phyloP scores from a whole-genome alignment of 1,140 invertebrate genomes.

The Drosophila oshimai region DNA sequence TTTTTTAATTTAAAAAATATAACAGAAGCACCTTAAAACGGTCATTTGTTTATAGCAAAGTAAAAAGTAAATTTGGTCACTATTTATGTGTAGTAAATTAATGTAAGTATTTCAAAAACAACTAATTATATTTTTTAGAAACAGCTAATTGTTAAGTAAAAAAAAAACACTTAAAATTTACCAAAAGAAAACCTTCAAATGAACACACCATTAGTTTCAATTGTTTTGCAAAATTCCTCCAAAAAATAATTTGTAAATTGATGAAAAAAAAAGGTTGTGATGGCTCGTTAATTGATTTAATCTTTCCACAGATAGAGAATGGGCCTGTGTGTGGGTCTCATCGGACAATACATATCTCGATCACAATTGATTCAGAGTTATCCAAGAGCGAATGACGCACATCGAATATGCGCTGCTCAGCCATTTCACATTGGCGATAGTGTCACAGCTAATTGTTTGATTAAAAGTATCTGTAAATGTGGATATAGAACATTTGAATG shows the following conservation, averaged over 20 bases:
- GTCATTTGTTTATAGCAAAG: too few relatives aligned
- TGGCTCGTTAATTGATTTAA: slow-evolving; percentile 36
- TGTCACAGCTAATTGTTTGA: slow-evolving; percentile 26
- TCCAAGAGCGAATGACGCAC: slow-evolving; percentile 35
- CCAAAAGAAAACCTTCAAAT: background rate
- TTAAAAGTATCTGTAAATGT: slow-evolving; percentile 19
- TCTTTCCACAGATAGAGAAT: background rate
- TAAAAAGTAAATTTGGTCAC: too few relatives aligned
- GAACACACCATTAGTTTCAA: background rate
- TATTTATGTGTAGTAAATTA: too few relatives aligned
- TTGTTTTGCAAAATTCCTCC: background rate
- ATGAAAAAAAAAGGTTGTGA: slow-evolving; percentile 10
- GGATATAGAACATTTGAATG: background rate
- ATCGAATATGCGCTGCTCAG: background rate
- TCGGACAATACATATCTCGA: slow-evolving; percentile 12
- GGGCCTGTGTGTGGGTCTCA: background rate
- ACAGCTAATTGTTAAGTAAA: too few relatives aligned
- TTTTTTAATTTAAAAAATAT: too few relatives aligned
- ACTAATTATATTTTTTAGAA: too few relatives aligned
- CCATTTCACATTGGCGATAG: slow-evolving; percentile 8
- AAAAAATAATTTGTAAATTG: background rate
- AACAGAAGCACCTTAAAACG: too few relatives aligned
- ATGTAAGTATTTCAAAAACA: too few relatives aligned
- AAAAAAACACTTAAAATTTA: too few relatives aligned
- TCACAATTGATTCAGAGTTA: slow-evolving; percentile 33